Evolutionary conservation across 1,140 invertebrate genomes (phyloP).

Genomic region (Muscidifurax raptorellus): DNA sequence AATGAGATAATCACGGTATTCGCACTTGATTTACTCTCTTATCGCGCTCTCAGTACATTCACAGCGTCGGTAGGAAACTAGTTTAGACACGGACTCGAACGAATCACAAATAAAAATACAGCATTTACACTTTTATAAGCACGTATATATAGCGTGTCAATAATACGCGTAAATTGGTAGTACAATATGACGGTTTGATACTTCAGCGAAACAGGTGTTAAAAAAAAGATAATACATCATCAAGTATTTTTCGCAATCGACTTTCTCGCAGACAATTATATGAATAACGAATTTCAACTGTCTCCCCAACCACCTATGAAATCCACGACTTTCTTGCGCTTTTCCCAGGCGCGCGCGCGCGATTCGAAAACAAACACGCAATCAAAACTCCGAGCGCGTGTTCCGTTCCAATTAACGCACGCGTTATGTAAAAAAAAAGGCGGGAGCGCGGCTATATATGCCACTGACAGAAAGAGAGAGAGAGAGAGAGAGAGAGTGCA

Average conservation of each 20-base stretch:
- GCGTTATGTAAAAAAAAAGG: conserved; percentile 24
- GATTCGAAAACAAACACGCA: conserved; percentile 8
- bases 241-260: too few species aligned
- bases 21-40: not conserved
- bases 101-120: not conserved
- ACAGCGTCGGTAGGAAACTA: too few species aligned
- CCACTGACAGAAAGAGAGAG: too few species aligned
- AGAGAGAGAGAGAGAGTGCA: not conserved
- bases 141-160: too few species aligned
- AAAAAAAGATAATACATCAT: too few species aligned
- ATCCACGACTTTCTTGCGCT: not conserved
- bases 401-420: conserved; percentile 40
- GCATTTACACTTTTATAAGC: too few species aligned
- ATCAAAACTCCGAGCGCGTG: conserved; percentile 5
- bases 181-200: too few species aligned
- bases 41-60: not conserved
- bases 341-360: not conserved
- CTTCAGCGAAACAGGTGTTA: too few species aligned
- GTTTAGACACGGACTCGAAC: not conserved
- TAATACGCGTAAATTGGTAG: too few species aligned
- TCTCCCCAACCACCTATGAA: not conserved
- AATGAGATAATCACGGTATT: not conserved
- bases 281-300: too few species aligned
- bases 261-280: too few species aligned
- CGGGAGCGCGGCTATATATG: not conserved